Conservation (phyloP, 2,888 invertebrate genomes). For the Crepidodera aurea region DNA sequence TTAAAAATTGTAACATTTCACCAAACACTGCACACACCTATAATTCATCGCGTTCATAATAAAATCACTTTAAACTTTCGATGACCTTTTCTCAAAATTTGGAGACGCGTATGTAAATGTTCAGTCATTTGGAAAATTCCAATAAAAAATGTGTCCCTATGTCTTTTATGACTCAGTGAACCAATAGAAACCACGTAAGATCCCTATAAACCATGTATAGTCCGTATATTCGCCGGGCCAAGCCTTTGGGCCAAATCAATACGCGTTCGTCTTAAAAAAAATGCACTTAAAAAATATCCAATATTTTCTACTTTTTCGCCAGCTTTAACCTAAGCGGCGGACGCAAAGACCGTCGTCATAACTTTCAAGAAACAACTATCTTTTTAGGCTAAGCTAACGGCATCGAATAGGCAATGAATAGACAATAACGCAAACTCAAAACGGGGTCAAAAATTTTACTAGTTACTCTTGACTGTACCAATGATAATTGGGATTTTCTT, state of each 20-base stretch:
- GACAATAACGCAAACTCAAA: slow-evolving; percentile 58
- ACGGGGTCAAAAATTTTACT: slow-evolving; percentile 61
- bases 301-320: slow-evolving; percentile 46
- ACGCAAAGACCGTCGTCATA: slow-evolving; percentile 40
- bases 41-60: slow-evolving; percentile 39
- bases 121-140: slow-evolving; percentile 74
- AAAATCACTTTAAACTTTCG: slow-evolving; percentile 44
- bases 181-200: slow-evolving; percentile 63
- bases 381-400: slow-evolving; percentile 58
- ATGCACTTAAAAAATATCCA: slow-evolving; percentile 54
- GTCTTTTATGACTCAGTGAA: slow-evolving; percentile 63
- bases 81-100: slow-evolving; percentile 58
- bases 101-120: slow-evolving; percentile 60
- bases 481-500: slow-evolving; percentile 60
- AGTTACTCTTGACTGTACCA: slow-evolving; percentile 53
- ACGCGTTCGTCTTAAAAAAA: slow-evolving; percentile 62
- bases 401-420: slow-evolving; percentile 53
- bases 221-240: slow-evolving; percentile 62
- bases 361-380: slow-evolving; percentile 47
- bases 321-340: slow-evolving; percentile 37
- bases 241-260: slow-evolving; percentile 64
- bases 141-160: slow-evolving; percentile 62
- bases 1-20: slow-evolving; percentile 46
- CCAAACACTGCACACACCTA: slow-evolving; percentile 41
- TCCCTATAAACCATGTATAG: slow-evolving; percentile 63